Percentiles rank a stretch among this genome's conserved stretches.
These are phyloP conservation scores for Leucoma salicis DNA, from an alignment of 2,888 invertebrate species.

Conservation along the genomic window DNA sequence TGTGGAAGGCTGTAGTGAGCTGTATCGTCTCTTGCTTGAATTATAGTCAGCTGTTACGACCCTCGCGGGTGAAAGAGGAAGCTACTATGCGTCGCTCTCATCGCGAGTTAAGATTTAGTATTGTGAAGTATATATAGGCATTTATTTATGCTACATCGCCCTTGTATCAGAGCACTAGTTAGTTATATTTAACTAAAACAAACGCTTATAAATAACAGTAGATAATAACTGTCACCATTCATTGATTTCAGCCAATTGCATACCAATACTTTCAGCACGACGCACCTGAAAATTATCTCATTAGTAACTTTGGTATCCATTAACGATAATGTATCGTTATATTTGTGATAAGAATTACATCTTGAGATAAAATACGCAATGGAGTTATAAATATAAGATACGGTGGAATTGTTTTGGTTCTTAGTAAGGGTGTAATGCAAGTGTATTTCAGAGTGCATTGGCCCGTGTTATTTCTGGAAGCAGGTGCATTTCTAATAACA, in stretches of 20 bases:
- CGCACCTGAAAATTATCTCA: neutral
- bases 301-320: slow-evolving; percentile 5
- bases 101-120: too few species aligned
- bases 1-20: too few species aligned
- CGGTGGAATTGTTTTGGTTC: neutral
- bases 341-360: neutral
- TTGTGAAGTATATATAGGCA: too few species aligned
- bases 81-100: too few species aligned
- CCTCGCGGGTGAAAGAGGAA: too few species aligned
- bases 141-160: neutral
- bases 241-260: slow-evolving; percentile 61
- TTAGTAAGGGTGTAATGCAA: slow-evolving; percentile 29
- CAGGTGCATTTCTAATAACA: slow-evolving; percentile 48
- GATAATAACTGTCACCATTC: slow-evolving; percentile 43
- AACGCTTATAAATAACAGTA: slow-evolving; percentile 12
- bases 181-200: neutral
- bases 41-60: too few species aligned
- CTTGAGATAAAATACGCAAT: slow-evolving; percentile 12
- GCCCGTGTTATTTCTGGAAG: slow-evolving; percentile 55
- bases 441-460: slow-evolving; percentile 58
- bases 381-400: slow-evolving; percentile 3
- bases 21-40: too few species aligned
- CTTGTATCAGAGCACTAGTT: neutral
- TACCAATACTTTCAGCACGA: slow-evolving; percentile 52
- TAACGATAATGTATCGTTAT: neutral